Percentiles rank a stretch among this genome's conserved stretches.
Conservation (phyloP, 1,140 invertebrate genomes). For the Zaprionus ghesquierei region DNA sequence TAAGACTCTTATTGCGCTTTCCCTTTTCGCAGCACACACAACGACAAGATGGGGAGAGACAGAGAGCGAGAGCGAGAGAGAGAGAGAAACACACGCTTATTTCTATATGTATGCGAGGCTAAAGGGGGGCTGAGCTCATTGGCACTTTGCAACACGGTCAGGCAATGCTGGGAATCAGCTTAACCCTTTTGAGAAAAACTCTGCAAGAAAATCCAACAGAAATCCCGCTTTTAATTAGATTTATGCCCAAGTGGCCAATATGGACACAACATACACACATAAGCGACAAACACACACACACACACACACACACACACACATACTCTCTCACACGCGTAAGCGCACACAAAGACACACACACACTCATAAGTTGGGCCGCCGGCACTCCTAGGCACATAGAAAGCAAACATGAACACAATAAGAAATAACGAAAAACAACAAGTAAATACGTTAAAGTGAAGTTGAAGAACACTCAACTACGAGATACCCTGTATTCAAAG, state of each 20-base stretch:
- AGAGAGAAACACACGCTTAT: not conserved
- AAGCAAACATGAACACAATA: constrained; percentile 27
- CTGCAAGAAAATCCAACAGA: constrained; percentile 51
- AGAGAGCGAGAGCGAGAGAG: not conserved
- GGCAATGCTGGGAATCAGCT: constrained; percentile 44
- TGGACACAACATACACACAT: constrained; percentile 19
- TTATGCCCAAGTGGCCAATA: constrained; percentile 72
- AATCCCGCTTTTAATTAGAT: constrained; percentile 75
- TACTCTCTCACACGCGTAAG: not conserved
- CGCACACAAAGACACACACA: not conserved
- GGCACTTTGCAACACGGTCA: constrained; percentile 21
- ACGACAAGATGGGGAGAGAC: not conserved
- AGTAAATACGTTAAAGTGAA: not conserved
- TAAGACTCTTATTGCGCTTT: not conserved
- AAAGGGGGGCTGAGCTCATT: constrained; percentile 12
- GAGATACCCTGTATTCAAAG: not conserved
- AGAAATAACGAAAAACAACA: constrained; percentile 18
- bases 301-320: not conserved
- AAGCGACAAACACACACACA: not conserved
- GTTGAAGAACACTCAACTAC: not conserved
- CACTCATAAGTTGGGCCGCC: constrained; percentile 1
- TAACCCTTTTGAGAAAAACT: constrained; percentile 51
- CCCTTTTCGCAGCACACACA: not conserved
- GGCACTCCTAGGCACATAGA: constrained; percentile 21
- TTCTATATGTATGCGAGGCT: not conserved